Conservation (phyloP, 2,888 invertebrate species). For the Chaetogeoica ovagalla region DNA sequence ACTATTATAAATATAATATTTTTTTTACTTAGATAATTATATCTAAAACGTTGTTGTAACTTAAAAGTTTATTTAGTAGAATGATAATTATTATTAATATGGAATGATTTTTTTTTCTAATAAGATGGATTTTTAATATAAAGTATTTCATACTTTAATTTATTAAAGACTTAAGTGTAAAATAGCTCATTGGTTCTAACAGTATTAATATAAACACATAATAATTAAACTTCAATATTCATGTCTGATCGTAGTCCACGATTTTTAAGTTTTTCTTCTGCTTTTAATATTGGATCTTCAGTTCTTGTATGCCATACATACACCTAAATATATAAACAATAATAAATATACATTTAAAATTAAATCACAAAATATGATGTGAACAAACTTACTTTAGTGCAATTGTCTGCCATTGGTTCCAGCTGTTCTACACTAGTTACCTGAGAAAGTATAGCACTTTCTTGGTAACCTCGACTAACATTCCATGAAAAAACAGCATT, state of each 20-base stretch:
- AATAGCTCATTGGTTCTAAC: no score
- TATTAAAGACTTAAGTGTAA: no score
- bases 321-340: slow-evolving; percentile 63
- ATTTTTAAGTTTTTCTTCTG: slow-evolving; percentile 67
- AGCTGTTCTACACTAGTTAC: slow-evolving; percentile 71
- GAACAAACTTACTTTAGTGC: slow-evolving; percentile 69
- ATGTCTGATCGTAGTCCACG: slow-evolving; percentile 64
- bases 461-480: slow-evolving; percentile 86
- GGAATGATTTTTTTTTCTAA: no score
- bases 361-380: neutral
- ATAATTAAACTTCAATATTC: slow-evolving; percentile 65
- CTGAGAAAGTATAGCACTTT: slow-evolving; percentile 79
- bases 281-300: slow-evolving; percentile 77
- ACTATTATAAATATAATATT: no score
- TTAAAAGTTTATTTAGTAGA: no score
- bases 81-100: no score
- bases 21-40: no score
- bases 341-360: slow-evolving; percentile 28
- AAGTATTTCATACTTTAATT: no score
- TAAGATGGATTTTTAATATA: no score
- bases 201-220: neutral
- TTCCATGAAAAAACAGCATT: slow-evolving; percentile 74
- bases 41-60: no score
- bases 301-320: slow-evolving; percentile 99
- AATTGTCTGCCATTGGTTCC: slow-evolving; percentile 88